These are phyloP conservation scores for Chloropsis cyanopogon DNA, from an alignment of 2,113 vertebrate genomes.

Conservation along the genomic window DNA sequence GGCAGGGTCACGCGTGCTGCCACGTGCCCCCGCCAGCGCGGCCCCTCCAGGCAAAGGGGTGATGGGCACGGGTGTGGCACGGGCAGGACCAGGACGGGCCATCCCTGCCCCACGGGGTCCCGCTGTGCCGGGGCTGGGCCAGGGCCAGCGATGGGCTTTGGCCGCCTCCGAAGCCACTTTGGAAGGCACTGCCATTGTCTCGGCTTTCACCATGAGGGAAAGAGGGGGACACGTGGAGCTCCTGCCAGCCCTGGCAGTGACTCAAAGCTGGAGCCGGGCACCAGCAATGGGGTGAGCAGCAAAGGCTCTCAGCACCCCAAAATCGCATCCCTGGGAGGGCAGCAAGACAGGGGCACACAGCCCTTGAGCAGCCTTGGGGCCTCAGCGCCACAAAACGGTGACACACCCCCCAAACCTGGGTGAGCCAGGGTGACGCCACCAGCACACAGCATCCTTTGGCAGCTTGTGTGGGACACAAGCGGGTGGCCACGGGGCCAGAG, in stretches of 20 bases:
- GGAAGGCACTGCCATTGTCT: neutral
- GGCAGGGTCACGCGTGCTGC: neutral
- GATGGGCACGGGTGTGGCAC: rapidly evolving
- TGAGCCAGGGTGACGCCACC: neutral
- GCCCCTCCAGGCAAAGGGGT: neutral
- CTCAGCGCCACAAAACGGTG: neutral
- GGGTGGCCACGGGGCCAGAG: neutral
- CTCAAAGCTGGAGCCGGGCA: neutral
- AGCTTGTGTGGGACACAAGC: neutral
- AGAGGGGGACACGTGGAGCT: rapidly evolving
- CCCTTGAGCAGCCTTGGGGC: neutral
- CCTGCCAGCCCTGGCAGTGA: neutral
- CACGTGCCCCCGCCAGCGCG: neutral
- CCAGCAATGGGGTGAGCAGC: rapidly evolving
- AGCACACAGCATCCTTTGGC: rapidly evolving
- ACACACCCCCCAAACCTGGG: rapidly evolving
- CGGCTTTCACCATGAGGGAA: rapidly evolving
- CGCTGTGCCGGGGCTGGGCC: neutral
- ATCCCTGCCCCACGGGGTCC: neutral
- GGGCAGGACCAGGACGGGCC: neutral
- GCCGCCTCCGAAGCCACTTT: rapidly evolving
- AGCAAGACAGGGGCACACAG: rapidly evolving
- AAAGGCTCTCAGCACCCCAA: neutral
- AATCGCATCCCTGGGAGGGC: neutral
- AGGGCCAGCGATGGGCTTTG: neutral